Evolutionary conservation across 2,888 invertebrate genomes (phyloP).

Genomic region (Ephialtes manifestator): DNA sequence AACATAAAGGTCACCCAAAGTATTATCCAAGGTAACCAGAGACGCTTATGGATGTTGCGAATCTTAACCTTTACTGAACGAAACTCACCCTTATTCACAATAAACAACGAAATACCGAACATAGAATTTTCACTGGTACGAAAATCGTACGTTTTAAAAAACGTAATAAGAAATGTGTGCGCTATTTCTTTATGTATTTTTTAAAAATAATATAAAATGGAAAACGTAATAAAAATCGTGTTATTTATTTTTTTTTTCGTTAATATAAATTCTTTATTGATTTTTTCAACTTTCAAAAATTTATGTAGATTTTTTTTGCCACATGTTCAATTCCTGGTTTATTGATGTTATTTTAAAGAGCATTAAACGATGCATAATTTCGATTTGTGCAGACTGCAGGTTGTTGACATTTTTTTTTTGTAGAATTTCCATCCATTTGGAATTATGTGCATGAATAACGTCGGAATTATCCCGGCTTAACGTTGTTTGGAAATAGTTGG

Average conservation of each 20-base stretch:
- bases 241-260: too few relatives aligned
- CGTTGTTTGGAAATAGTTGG: conserved; percentile 22
- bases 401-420: background rate
- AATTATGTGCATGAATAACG: conserved; percentile 46
- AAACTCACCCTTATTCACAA: background rate
- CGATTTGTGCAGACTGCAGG: background rate
- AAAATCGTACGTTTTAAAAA: too few relatives aligned
- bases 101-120: background rate
- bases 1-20: background rate
- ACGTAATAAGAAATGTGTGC: too few relatives aligned
- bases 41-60: background rate
- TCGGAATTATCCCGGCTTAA: conserved; percentile 46
- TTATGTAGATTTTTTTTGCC: too few relatives aligned
- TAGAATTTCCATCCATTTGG: background rate
- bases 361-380: background rate
- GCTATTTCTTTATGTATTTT: too few relatives aligned
- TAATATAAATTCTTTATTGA: too few relatives aligned
- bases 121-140: too few relatives aligned
- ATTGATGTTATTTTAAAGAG: background rate
- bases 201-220: too few relatives aligned
- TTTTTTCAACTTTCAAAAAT: too few relatives aligned
- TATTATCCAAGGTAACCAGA: background rate
- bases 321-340: too few relatives aligned
- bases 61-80: background rate
- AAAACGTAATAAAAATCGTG: too few relatives aligned